Percentiles rank a stretch among this genome's conserved stretches.
Conservation (phyloP, 1,140 invertebrate species). For the Drosophila biarmipes region DNA sequence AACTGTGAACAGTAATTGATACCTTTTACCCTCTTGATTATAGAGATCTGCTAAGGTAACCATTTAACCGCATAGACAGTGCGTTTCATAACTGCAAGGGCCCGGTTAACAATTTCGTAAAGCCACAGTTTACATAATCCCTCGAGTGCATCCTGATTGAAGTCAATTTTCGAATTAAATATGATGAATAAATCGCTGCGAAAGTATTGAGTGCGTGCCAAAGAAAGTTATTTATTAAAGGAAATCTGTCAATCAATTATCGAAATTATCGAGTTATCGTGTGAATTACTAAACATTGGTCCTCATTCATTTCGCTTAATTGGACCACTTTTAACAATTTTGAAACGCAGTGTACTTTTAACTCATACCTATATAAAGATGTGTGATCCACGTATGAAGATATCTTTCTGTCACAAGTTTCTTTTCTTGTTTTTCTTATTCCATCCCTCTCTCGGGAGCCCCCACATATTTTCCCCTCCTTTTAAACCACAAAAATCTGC, state of each 20-base stretch:
- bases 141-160: not conserved
- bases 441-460: conserved; percentile 11
- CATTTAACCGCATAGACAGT: conserved; percentile 30
- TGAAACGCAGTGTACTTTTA: conserved; percentile 3
- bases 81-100: conserved; percentile 33
- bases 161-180: conserved; percentile 19
- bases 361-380: conserved; percentile 17
- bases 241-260: not conserved
- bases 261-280: conserved; percentile 8
- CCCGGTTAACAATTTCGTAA: conserved; percentile 2
- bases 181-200: not conserved
- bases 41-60: conserved; percentile 25
- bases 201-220: not conserved
- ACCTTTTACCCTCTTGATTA: conserved; percentile 43
- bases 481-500: conserved; percentile 51
- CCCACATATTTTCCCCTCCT: conserved; percentile 19
- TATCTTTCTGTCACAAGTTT: conserved; percentile 49
- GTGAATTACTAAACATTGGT: not conserved
- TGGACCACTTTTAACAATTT: not conserved
- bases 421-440: conserved; percentile 18
- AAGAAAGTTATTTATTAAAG: conserved; percentile 6
- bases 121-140: too few species aligned
- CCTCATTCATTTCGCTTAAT: too few species aligned
- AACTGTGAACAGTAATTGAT: conserved; percentile 29
- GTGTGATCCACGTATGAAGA: conserved; percentile 43